phyloP scores from a whole-genome alignment of 1,140 invertebrate genomes.

The Himalopsyche phryganea region DNA sequence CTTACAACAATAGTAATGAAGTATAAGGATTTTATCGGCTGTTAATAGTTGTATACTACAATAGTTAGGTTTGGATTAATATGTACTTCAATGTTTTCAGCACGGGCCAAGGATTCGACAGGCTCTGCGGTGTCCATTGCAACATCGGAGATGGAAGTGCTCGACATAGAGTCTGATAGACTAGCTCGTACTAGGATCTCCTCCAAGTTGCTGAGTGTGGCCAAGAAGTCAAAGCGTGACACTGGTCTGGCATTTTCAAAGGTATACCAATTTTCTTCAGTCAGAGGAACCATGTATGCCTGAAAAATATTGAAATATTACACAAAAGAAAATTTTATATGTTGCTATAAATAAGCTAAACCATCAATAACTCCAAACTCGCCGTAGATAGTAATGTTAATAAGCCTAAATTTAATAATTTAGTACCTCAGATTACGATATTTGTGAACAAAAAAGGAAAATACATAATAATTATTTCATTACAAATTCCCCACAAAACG shows the following conservation, averaged over 20 bases:
- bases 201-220: slow-evolving; percentile 75
- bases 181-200: slow-evolving; percentile 84
- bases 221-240: slow-evolving; percentile 76
- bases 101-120: slow-evolving; percentile 50
- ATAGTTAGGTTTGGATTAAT: too few species aligned
- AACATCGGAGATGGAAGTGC: slow-evolving; percentile 75
- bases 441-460: too few species aligned
- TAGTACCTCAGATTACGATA: too few species aligned
- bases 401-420: too few species aligned
- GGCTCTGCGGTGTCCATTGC: slow-evolving; percentile 74
- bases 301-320: slow-evolving; percentile 20
- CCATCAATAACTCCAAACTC: too few species aligned
- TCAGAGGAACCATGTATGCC: slow-evolving; percentile 59
- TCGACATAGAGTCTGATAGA: slow-evolving; percentile 65
- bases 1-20: too few species aligned
- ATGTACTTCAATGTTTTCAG: slow-evolving; percentile 67
- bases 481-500: too few species aligned
- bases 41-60: too few species aligned
- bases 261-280: slow-evolving; percentile 64
- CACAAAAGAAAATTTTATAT: neutral
- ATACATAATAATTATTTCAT: too few species aligned
- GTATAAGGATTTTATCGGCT: too few species aligned
- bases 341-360: too few species aligned
- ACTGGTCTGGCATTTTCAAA: slow-evolving; percentile 53
- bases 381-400: too few species aligned